Percentiles rank a stretch among this genome's conserved stretches.
These are phyloP conservation scores for Molossus alvarezi DNA, from an alignment of 2,797 vertebrate genomes.

Conservation along the genomic window DNA sequence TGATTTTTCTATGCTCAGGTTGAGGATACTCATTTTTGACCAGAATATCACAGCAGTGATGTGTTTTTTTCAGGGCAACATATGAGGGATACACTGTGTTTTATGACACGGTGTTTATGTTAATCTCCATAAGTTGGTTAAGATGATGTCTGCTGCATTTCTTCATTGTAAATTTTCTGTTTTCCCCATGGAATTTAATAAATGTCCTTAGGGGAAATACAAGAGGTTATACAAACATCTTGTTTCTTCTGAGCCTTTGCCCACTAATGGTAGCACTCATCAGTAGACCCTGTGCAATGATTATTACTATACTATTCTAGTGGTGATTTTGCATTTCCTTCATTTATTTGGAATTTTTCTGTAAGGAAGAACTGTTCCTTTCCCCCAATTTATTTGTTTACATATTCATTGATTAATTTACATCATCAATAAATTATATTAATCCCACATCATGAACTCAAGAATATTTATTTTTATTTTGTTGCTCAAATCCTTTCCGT, in stretches of 20 bases:
- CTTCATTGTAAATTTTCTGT: not conserved
- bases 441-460: not conserved
- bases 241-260: conserved; percentile 8
- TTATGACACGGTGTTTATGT: not conserved
- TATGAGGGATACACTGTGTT: not conserved
- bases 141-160: not conserved
- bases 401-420: not conserved
- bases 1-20: not conserved
- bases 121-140: not conserved
- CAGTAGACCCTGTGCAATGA: not conserved
- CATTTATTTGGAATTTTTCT: conserved; percentile 18
- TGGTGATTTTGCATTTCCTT: not conserved
- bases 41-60: not conserved
- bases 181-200: conserved; percentile 52
- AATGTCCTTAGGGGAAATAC: not conserved
- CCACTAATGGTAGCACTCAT: not conserved
- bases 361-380: not conserved
- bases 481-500: not conserved
- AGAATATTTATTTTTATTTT: conserved; percentile 29
- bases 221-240: not conserved
- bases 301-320: not conserved
- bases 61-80: not conserved
- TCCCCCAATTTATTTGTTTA: not conserved
- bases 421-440: not conserved
- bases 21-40: not conserved